Evolutionary conservation across 2,888 invertebrate genomes (phyloP), one percentile per base, ranked within the genome.

Genomic region (Lobophora halterata): DNA sequence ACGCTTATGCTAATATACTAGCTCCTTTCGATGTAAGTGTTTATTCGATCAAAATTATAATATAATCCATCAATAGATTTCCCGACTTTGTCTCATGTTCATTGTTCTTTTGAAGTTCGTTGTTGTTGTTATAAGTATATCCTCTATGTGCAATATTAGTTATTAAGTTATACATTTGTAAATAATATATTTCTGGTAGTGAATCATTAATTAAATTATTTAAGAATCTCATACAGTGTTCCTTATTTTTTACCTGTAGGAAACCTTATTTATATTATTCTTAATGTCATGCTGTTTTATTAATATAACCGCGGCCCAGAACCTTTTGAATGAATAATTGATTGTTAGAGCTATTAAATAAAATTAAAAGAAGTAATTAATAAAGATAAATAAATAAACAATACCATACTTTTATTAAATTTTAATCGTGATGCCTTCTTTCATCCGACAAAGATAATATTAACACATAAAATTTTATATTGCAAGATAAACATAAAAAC

Each of bases 101-200:
- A 55, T 58, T 61, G 57, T 53, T 61, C 52, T 54, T 53, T 63
- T 65, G 65, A 54, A 63, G 56, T 64, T 72, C 58, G 68, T 79
- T 81, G 76, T 81, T 82, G 79, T 83, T 85, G 71, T 67, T 76
- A 34, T 72, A 70, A 65, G 62, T 72, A 71, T 61, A 75, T 71
- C 51, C 47, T 71, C 63, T 61, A 71, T 68, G 86, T 87, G 87
- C 87, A 87, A 87, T 87, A 87, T 77, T 87, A 85, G 67, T 51
- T 64, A 30, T 66, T 80, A 85, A 76, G 72, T 37, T 38, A 27
- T 70, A 73, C 77, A 79, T 71, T 27, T 87, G 86, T 87, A 86
- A 76, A 87, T 86, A 83, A 58, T 21, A 55, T 59, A 63, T 50
- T 58, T 61, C 53, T 67, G 65, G 63, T 69, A 79, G 73, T 61